These are phyloP conservation scores for Danionella dracula DNA, from an alignment of 2,797 vertebrate genomes.

Conservation along the genomic window DNA sequence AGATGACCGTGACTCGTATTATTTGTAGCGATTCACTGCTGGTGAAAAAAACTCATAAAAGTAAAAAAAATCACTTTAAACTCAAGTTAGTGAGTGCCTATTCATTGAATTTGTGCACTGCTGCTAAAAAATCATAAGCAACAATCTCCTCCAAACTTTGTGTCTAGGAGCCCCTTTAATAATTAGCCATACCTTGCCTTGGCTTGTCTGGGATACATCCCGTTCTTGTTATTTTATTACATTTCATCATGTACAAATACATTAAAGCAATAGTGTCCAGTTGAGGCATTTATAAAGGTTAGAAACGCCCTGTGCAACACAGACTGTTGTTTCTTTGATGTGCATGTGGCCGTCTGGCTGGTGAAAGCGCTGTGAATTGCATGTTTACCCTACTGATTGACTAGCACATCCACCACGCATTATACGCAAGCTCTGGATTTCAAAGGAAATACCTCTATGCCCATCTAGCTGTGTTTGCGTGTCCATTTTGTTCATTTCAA, in stretches of 20 bases:
- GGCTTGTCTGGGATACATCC: not conserved
- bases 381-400: constrained; percentile 53
- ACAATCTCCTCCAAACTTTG: not conserved
- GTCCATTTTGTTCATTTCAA: constrained; percentile 8
- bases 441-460: constrained; percentile 40
- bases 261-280: not conserved
- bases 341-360: constrained; percentile 32
- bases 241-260: constrained; percentile 5
- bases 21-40: too few species aligned
- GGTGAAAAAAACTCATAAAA: too few species aligned
- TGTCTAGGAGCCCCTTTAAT: not conserved
- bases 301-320: constrained; percentile 31
- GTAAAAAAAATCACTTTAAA: too few species aligned
- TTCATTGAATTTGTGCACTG: not conserved
- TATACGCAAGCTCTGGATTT: constrained; percentile 34
- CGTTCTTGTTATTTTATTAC: too few species aligned
- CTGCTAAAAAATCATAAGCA: not conserved
- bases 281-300: not conserved
- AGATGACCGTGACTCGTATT: not conserved
- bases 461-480: constrained; percentile 19
- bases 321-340: constrained; percentile 52
- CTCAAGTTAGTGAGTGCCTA: too few species aligned
- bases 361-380: constrained; percentile 44
- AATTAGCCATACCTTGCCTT: not conserved
- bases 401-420: constrained; percentile 31